Base-by-base conservation (phyloP, 2,113 vertebrate species). In the Larimichthys crocea region DNA sequence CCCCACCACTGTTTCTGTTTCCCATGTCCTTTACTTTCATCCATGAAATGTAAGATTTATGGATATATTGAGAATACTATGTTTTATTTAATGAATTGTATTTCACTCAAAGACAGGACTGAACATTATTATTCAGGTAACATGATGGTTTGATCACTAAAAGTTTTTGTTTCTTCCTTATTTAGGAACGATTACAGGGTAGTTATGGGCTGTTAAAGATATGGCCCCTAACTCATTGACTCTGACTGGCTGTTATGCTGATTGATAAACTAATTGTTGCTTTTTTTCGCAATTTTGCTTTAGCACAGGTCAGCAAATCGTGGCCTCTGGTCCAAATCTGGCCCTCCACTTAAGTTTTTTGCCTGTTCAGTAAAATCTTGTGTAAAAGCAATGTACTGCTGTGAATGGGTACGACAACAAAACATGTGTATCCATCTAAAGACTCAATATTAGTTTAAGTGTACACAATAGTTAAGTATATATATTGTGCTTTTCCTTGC, bases 21-120 rank as follows among this genome's bases (percentile, higher is more conserved):
- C 24, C 12, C 49, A 19, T 5, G 17, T 74, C 24, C 56, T 69
- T 15, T 53, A 19, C 31, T n/a, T 46, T 68, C 46, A 52, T 17
- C 29, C 16, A 19, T 64, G 29, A 71, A 52, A 80, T 29, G 11
- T 67, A 59, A 68, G 46, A 70, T 46, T 26, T 59, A 64, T 80
- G 8, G 9, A 74, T 70, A 57, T 15, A 76, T 42, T 55, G 16
- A 74, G n/a, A 31, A 10, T 9, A 65, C 3, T 17, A 55, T 52
- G 29, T 59, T 61, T 55, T n/a, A 26, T 63, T 74, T 17, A 4
- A 71, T 70, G 42, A 15, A 22, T 60, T 19, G 19, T 14, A 24
- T 52, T 44, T 35, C 22, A 42, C 14, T 65, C 14, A 59, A 64
- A 52, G 44, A 44, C 74, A 17, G 29, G 42, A 22, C 65, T 50